These are phyloP conservation scores for Amblyraja radiata DNA, from an alignment of 2,797 vertebrate species.

Conservation along the genomic window DNA sequence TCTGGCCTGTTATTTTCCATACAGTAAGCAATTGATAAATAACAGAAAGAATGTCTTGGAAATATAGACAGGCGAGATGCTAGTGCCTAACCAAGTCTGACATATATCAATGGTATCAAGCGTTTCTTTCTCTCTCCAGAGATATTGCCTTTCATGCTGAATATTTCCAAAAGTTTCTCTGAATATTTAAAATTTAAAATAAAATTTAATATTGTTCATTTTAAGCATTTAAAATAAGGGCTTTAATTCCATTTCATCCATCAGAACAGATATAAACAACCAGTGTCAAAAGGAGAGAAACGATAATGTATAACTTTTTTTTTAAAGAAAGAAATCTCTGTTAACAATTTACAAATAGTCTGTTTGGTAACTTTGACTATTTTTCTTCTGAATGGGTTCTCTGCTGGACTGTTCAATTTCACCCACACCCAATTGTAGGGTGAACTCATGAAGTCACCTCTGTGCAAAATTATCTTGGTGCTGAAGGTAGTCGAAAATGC, in stretches of 20 bases:
- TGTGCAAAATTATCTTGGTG: background rate
- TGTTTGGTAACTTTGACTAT: background rate
- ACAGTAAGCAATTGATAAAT: background rate
- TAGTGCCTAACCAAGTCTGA: background rate
- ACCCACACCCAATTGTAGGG: background rate
- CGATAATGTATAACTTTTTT: no score
- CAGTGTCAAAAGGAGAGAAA: background rate
- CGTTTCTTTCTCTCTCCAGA: background rate
- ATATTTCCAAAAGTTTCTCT: slow-evolving; percentile 10
- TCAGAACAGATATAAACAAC: background rate
- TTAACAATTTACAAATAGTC: background rate
- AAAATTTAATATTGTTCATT: background rate
- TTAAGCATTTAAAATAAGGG: background rate
- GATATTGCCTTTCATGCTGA: background rate
- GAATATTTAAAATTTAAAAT: background rate
- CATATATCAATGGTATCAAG: background rate
- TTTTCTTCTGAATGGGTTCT: background rate
- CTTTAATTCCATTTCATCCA: background rate
- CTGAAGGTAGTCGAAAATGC: background rate
- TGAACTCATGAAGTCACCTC: background rate
- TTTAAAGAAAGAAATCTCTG: background rate
- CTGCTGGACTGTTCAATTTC: background rate
- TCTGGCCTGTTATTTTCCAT: background rate
- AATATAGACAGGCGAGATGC: background rate
- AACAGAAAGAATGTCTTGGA: background rate